Evolutionary conservation across 2,888 invertebrate genomes (phyloP), one percentile per base, ranked within the genome.

Genomic region (Microctonus aethiopoides): DNA sequence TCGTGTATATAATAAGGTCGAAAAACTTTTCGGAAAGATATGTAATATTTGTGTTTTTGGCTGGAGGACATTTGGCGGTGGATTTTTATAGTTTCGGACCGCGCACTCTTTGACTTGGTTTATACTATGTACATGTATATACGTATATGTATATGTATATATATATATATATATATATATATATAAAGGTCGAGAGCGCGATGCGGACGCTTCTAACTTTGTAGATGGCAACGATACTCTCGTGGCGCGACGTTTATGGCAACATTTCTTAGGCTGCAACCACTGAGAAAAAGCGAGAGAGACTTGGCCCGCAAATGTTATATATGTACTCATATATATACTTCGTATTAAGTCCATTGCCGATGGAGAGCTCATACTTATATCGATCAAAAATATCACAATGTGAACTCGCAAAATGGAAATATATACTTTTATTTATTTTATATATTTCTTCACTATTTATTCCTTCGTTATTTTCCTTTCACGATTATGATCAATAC

Each of bases 161-260:
- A n/a, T n/a, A n/a, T n/a, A n/a, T n/a, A n/a, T n/a, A 13, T 32
- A 32, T 32, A 32, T 32, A 7, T 32, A 10, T 46, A 46, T 46
- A 51, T 32, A 32, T 10, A 51, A 36, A 57, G 75, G 75, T 76
- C 74, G 74, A 74, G 74, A 72, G 51, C 72, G 73, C 51, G 57
- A 54, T 60, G 70, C 6, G 46, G 74, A 70, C 72, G 70, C 70
- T 72, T 73, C 74, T 62, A 70, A 67, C 62, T 67, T 66, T 62
- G 67, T 68, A 72, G 70, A 75, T 75, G 72, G 70, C 73, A 71
- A 81, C 46, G n/a, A n/a, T 46, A 46, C 77, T 74, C 78, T 80
- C 76, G 77, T 75, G 77, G 75, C 74, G 73, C 76, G 81, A 79
- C 79, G 75, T 81, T 81, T 81, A 81, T 78, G 79, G 77, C 77